Base-by-base conservation (phyloP, 1,140 invertebrate genomes). In the Telenomus remus region DNA sequence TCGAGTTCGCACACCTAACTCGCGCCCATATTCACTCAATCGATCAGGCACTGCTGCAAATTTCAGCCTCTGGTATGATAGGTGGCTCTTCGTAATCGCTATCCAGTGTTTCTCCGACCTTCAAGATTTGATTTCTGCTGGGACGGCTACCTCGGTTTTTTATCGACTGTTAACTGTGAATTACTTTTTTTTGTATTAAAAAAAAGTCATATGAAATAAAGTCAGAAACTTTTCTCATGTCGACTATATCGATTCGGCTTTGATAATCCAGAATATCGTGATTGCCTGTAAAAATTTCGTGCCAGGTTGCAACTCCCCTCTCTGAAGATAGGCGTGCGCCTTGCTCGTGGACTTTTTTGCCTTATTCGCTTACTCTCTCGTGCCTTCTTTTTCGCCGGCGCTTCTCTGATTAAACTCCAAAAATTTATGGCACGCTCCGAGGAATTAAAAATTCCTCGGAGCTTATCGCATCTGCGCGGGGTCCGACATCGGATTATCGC, bases 321-420 rank as follows among this genome's bases (percentile, higher is more conserved):
- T 44, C 43, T 12, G n/a, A n/a, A n/a, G n/a, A n/a, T n/a, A n/a
- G 13, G 11, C 43, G 43, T 2, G 11, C 37, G 11, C n/a, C 13
- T n/a, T 13, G 11, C 1, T 12, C 3, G 11, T 12, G n/a, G 1
- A 8, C 16, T 42, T 46, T 27, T 56, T 35, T 47, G 47, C 35
- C 14, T 61, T 46, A 43, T 54, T 57, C 14, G 48, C 27, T 51
- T 55, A 39, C 56, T 56, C 35, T 35, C 37, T 54, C 34, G 33
- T 55, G 10, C 12, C 19, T 34, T 7, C 64, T 49, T 60, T 73
- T 65, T 70, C 19, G 0, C 9, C 39, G 46, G 43, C 19, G 46
- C 57, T 50, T 54, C 47, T 64, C 78, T 65, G 77, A 79, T 81
- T 76, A 75, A 81, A 79, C 69, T 78, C 51, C 39, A 27, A 69